Conservation (phyloP, 2,113 vertebrate species). For the Rana temporaria region DNA sequence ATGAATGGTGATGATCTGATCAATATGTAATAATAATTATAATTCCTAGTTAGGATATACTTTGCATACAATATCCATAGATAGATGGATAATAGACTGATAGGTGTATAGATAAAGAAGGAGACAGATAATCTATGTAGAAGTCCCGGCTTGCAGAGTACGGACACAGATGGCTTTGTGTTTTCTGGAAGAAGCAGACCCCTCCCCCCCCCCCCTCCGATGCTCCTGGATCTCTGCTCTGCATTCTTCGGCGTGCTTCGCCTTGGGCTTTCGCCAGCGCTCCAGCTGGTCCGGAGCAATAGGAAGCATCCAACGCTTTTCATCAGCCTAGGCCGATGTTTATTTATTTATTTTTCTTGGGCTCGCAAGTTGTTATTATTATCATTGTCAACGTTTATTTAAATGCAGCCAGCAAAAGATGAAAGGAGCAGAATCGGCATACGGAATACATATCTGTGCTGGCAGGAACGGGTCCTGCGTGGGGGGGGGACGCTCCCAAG, state of each 20-base stretch:
- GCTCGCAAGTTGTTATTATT: conserved; percentile 33
- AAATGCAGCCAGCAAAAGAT: conserved; percentile 38
- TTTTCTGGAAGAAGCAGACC: background rate
- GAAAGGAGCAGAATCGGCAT: conserved; percentile 29
- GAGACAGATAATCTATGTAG: background rate
- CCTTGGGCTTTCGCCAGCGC: conserved; percentile 21
- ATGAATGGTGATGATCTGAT: no score
- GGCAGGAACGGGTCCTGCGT: conserved; percentile 23
- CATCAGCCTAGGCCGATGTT: conserved; percentile 23
- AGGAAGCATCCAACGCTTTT: conserved; percentile 16
- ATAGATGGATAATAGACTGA: conserved; percentile 5
- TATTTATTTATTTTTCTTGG: background rate
- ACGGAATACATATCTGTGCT: conserved; percentile 2
- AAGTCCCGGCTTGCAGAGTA: background rate
- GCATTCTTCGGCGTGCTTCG: background rate
- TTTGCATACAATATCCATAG: background rate
- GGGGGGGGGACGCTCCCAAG: background rate
- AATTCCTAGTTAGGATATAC: no score
- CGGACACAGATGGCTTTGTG: background rate
- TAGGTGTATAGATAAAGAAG: no score
- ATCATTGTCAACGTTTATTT: conserved; percentile 46
- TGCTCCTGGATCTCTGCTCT: background rate
- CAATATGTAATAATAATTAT: no score
- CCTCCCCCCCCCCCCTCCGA: background rate
- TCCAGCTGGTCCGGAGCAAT: conserved; percentile 29